phyloP scores from a whole-genome alignment of 2,888 invertebrate species.

The Meliscaeva auricollis region DNA sequence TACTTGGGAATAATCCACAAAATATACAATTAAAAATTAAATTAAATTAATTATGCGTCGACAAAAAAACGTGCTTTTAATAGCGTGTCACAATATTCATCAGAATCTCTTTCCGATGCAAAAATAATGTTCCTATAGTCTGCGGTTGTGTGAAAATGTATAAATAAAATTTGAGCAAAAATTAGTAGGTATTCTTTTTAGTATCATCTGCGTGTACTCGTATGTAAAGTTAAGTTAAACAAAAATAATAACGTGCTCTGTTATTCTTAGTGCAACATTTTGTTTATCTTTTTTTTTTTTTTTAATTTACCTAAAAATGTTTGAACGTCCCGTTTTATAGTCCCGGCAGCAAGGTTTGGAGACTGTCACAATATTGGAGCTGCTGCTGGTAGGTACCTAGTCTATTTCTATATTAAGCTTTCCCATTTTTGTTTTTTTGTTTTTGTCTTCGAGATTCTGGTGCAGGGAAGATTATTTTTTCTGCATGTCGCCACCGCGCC shows the following conservation, averaged over 20 bases:
- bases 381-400: conserved; percentile 15
- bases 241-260: conserved; percentile 51
- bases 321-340: conserved; percentile 43
- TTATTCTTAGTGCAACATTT: conserved; percentile 17
- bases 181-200: conserved; percentile 45
- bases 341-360: conserved; percentile 59
- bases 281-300: conserved; percentile 20
- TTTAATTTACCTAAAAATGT: conserved; percentile 26
- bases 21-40: conserved; percentile 33
- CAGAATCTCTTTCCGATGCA: conserved; percentile 35
- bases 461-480: conserved; percentile 67
- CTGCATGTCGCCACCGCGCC: conserved; percentile 36
- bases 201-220: conserved; percentile 36
- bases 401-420: conserved; percentile 71
- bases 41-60: conserved; percentile 24
- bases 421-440: conserved; percentile 30
- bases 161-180: conserved; percentile 73
- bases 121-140: conserved; percentile 45
- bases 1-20: no score
- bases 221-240: conserved; percentile 18
- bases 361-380: conserved; percentile 58
- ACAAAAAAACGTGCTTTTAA: conserved; percentile 68
- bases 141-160: conserved; percentile 67
- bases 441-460: conserved; percentile 39
- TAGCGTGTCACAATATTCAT: conserved; percentile 69